phyloP scores from a whole-genome alignment of 1,140 invertebrate species.

The Euborellia annulipes region DNA sequence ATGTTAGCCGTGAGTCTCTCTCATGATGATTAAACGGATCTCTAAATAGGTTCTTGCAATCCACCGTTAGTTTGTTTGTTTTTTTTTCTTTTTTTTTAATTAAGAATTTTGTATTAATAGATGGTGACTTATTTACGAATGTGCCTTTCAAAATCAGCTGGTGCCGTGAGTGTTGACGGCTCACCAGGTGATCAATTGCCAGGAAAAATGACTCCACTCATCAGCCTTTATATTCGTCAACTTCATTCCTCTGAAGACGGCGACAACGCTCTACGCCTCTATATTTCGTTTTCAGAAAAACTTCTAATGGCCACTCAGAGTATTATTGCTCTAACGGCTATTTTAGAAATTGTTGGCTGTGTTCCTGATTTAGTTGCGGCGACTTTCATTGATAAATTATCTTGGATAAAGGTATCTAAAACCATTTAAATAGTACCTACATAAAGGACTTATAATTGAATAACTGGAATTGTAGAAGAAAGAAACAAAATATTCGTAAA shows the following conservation, averaged over 20 bases:
- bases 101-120: conserved; percentile 28
- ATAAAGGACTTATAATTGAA: no score
- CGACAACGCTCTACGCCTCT: conserved; percentile 36
- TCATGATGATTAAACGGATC: no score
- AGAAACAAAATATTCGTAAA: no score
- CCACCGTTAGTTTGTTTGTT: no score
- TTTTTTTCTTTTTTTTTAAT: no score
- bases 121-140: conserved; percentile 60
- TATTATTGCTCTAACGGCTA: conserved; percentile 46
- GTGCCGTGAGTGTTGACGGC: conserved; percentile 22
- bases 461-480: no score
- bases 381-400: conserved; percentile 35
- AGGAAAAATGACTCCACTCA: conserved; percentile 40
- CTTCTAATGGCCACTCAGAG: conserved; percentile 42
- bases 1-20: not conserved
- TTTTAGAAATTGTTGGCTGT: conserved; percentile 57
- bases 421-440: no score
- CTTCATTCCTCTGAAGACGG: conserved; percentile 29
- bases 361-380: conserved; percentile 40
- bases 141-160: conserved; percentile 39
- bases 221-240: conserved; percentile 36
- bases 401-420: conserved; percentile 35
- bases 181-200: conserved; percentile 21
- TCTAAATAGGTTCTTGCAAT: no score
- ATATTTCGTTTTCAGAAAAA: conserved; percentile 45